Base-by-base conservation (phyloP, 2,888 invertebrate species). In the Cephus rjabovi region DNA sequence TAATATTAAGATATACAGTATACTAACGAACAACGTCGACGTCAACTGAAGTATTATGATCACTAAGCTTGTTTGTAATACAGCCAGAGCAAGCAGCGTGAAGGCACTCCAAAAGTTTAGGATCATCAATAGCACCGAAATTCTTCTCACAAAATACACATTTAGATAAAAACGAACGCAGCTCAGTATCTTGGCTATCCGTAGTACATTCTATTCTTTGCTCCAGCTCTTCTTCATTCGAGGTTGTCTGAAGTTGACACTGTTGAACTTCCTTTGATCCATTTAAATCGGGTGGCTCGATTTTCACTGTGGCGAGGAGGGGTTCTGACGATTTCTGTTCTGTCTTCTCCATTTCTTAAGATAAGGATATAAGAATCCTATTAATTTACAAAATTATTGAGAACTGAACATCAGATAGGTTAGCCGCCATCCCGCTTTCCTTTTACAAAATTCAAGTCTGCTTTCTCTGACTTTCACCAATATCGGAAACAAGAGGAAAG, bases 21-120 rank as follows among this genome's bases (percentile, higher is more conserved):
- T 71, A 87, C 89, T 86, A 82, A 90, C 91, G 88, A 77, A 91
- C 88, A 83, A 90, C 91, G 84, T 92, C 93, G 75, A 87, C 89
- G 79, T 91, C 92, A 1, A 89, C 87, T 4, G 89, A 89, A 56
- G 90, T 87, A 85, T 90, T 92, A 80, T 92, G 92, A 82, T 93
- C 93, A 82, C 90, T 92, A 69, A 96, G 92, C 91, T 96, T 96
- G 79, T 94, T 93, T 84, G 93, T 94, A 85, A 97, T 92, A 92
- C 97, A 97, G 81, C 94, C 93, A 78, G 95, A 93, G 91, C 98
- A 98, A 80, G 96, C 95, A 76, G 97, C 96, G 92, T 98, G 98
- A 84, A 98, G 93, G 91, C 98, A 98, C 92, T 97, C 97, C 88
- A 98, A 93, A 80, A 98, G 93, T 92, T 97, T 97, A 68, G 97